Conservation (phyloP, 1,140 invertebrate species). For the Drosophila subpulchrella region DNA sequence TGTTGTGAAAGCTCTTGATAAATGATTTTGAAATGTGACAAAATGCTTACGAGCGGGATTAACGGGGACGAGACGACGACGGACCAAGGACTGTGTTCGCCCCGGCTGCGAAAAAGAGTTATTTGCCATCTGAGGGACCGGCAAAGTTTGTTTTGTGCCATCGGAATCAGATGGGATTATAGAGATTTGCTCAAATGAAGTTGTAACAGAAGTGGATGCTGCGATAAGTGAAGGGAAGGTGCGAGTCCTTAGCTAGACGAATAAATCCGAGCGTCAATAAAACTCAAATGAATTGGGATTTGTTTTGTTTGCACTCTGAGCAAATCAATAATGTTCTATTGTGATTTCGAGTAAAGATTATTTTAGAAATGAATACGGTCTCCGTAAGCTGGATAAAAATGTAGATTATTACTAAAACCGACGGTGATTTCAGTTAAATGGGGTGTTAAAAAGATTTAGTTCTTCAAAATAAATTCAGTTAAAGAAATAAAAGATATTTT, state of each 20-base stretch:
- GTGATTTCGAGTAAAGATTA: neutral
- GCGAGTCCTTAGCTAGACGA: neutral
- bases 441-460: too few species aligned
- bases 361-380: neutral
- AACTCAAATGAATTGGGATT: conserved; percentile 9
- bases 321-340: neutral
- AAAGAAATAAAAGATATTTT: too few species aligned
- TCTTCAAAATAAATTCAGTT: too few species aligned
- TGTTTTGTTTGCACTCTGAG: neutral
- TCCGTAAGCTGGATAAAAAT: neutral
- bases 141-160: conserved; percentile 32
- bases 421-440: too few species aligned
- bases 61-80: conserved; percentile 50
- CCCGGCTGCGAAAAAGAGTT: conserved; percentile 50
- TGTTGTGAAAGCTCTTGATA: conserved; percentile 82
- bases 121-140: conserved; percentile 19
- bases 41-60: conserved; percentile 82
- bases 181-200: conserved; percentile 67
- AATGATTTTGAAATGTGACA: conserved; percentile 83
- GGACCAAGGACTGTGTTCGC: conserved; percentile 29
- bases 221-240: neutral
- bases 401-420: too few species aligned
- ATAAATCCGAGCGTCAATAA: conserved; percentile 8
- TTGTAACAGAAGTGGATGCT: conserved; percentile 42
- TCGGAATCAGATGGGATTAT: conserved; percentile 55